Base-by-base conservation (phyloP, 2,888 invertebrate species). In the Tetragonula carbonaria region DNA sequence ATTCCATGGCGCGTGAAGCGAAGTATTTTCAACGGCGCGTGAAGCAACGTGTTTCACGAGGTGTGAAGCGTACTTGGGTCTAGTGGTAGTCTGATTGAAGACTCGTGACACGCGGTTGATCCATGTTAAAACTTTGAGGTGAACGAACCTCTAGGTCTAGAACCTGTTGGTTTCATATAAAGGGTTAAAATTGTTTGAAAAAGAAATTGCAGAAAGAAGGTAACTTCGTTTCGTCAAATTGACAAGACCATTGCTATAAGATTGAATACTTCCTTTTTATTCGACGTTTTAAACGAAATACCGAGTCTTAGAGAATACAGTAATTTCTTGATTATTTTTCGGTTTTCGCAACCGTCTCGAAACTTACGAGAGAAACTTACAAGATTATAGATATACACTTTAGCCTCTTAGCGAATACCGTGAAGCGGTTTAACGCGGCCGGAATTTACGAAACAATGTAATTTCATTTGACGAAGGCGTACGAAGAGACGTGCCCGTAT, bases 391-490 rank as follows among this genome's bases (percentile, higher is more conserved):
- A 23, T 23, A 16, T 18, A 45, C 28, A 16, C 18, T 45, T 23
- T 33, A 18, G 5, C 38, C 21, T 16, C 28, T 28, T 50, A 18
- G 5, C 59, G 45, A 75, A 59, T 53, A 53, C 38, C 53, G n/a
- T 59, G 68, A 33, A 68, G 45, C n/a, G 51, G 53, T 67, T 57
- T 51, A 73, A 45, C 67, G 50, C 33, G 67, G 18, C 11, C 28
- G 72, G 76, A 83, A 81, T 83, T 81, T 76, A 81, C 57, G 67
- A 73, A 73, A 81, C 81, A 68, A 76, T 51, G 71, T 81, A 81
- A 76, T 81, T 74, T 81, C 67, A 81, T 80, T 67, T 67, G 23
- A 13, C n/a, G 8, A 5, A 18, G 8, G 18, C 2, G 13, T 21
- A 57, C 66, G n/a, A 53, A 50, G 67, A 53, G 57, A 45, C 50